phyloP scores from a whole-genome alignment of 2,797 vertebrate species.

The Paedocypris micromegethes region DNA sequence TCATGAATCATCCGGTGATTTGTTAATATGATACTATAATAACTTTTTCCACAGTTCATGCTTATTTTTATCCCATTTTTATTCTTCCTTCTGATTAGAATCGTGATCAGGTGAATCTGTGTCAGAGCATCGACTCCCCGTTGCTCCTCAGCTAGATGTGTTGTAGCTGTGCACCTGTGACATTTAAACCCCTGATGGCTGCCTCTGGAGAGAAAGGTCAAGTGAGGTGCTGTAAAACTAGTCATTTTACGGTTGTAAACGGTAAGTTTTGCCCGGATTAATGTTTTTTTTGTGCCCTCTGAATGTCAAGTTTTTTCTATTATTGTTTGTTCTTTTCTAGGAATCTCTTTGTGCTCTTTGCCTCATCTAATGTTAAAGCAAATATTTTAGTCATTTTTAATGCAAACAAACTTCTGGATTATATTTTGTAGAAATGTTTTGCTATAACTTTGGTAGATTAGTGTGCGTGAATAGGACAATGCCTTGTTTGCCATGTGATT shows the following conservation, averaged over 20 bases:
- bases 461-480: not conserved
- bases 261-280: slow-evolving; percentile 57
- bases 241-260: slow-evolving; percentile 52
- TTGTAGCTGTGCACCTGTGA: slow-evolving; percentile 57
- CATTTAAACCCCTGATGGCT: slow-evolving; percentile 64
- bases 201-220: slow-evolving; percentile 62
- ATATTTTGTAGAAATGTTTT: not conserved
- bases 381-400: no score
- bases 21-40: no score
- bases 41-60: no score
- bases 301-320: slow-evolving; percentile 54
- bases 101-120: slow-evolving; percentile 21
- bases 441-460: not conserved
- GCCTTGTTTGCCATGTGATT: not conserved
- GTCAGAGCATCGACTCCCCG: slow-evolving; percentile 18
- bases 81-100: not conserved
- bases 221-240: slow-evolving; percentile 48
- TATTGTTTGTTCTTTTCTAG: not conserved
- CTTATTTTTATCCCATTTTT: not conserved
- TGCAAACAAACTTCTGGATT: no score
- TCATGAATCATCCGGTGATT: no score
- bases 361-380: no score
- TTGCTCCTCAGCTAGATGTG: slow-evolving; percentile 20
- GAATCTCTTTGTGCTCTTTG: no score
- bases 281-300: slow-evolving; percentile 49